Evolutionary conservation across 2,888 invertebrate species (phyloP), one percentile per base, ranked within the genome.

Genomic region (Lampropteryx suffumata): DNA sequence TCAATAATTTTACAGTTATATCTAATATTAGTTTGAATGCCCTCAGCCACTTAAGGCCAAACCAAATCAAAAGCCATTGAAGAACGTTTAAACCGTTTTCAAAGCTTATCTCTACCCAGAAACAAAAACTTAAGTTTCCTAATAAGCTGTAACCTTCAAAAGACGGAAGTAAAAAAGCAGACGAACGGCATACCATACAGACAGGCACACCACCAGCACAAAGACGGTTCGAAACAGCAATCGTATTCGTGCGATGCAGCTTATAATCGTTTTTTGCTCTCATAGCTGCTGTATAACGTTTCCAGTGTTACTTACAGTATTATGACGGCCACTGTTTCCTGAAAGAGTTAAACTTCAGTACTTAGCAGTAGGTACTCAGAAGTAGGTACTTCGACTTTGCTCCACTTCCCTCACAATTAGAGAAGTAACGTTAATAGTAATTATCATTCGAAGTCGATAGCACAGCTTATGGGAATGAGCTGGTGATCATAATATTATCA

Each of bases 371-470:
- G 26, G 45, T 33, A 44, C 36, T 36, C 30, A 29, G 26, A 26
- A 34, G 3, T 2, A 17, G 4, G 21, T 35, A 49, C 42, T 47
- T 30, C 32, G 33, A 43, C 43, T 53, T 44, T 47, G 61, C 50
- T 60, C 60, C 27, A 62, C 45, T 60, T 57, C 52, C 49, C 43
- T 32, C 42, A 50, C 57, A 62, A 64, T 64, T 64, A 64, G 60
- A 60, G 39, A 48, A 47, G 51, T 50, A 50, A 42, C 33, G 61
- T 47, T 64, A 64, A 64, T 57, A 45, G 50, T 53, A 43, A 62
- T 62, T 60, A 64, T 45, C 60, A 35, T 21, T 45, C 35, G 53
- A 53, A 59, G 45, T 47, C 49, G 49, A 55, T 55, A 32, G 34
- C 39, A 44, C 44, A 51, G 57, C 37, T 44, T 10, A n/a, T 24